Evolutionary conservation across 2,888 invertebrate genomes (phyloP), one percentile per base, ranked within the genome.

Genomic region (Danaus chrysippus): DNA sequence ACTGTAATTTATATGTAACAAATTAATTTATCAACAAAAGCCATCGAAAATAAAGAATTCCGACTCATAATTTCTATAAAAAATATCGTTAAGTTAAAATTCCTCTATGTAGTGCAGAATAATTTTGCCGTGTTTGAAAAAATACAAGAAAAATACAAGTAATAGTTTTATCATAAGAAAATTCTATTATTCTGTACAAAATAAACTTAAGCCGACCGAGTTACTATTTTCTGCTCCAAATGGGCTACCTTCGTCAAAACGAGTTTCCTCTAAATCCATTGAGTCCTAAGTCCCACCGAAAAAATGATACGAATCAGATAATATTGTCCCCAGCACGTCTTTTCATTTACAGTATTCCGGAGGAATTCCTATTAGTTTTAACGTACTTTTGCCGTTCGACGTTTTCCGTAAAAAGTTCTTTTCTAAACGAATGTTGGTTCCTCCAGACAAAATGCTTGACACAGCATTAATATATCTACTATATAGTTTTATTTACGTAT

Each of bases 291-390:
- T 81, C 76, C 73, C 74, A 81, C 78, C 82, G 77, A 83, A 85
- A n/a, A 84, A 84, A 84, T 86, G 84, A 85, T 85, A 86, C 83
- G 84, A 83, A 79, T 81, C 80, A 75, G 81, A 86, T 83, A 83
- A 80, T 76, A 80, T 70, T 73, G 76, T 75, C 77, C 74, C 73
- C 78, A 82, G 84, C 89, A 87, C 89, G 89, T 87, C 82, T 82
- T 83, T 79, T 81, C 84, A 87, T 89, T 86, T 86, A 85, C 86
- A 86, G 81, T 83, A 82, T 84, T 76, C 77, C 78, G 78, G 76
- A 83, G 82, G 86, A 88, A 88, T 89, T 87, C 78, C 86, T 87
- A 88, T 88, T 87, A 87, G 82, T 76, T n/a, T n/a, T 71, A 82
- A 82, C 77, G 82, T 82, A 85, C 82, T 86, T 85, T n/a, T 85